These are phyloP conservation scores for Crypturellus undulatus DNA, from an alignment of 2,113 vertebrate species.

Conservation along the genomic window DNA sequence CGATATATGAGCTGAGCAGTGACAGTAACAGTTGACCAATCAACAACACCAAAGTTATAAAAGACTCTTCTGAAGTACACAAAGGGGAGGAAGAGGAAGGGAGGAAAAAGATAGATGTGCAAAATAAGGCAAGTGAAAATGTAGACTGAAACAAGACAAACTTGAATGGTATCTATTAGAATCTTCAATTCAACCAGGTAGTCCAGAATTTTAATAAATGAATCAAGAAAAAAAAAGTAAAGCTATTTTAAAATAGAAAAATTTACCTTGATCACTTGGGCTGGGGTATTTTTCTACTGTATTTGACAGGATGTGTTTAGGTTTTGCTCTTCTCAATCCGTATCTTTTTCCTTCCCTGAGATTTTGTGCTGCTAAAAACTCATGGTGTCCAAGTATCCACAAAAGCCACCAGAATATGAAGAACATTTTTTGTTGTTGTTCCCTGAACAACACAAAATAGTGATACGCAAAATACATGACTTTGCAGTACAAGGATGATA, in stretches of 20 bases:
- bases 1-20: neutral
- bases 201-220: neutral
- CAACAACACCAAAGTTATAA: neutral
- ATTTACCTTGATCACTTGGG: conserved; percentile 80
- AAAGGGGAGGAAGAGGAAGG: neutral
- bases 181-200: neutral
- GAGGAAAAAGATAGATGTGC: neutral
- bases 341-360: conserved; percentile 74
- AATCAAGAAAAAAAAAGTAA: neutral
- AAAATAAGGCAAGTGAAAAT: neutral
- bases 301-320: conserved; percentile 72
- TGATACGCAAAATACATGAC: neutral
- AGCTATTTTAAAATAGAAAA: neutral
- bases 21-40: neutral
- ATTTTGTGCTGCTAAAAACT: conserved; percentile 80
- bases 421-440: conserved; percentile 70
- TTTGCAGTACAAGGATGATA: neutral
- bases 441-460: conserved; percentile 62
- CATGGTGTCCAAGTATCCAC: conserved; percentile 76
- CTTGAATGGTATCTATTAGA: too few species aligned
- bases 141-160: neutral
- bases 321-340: conserved; percentile 69
- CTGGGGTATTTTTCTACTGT: conserved; percentile 70
- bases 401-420: conserved; percentile 74
- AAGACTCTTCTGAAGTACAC: neutral